A percentile compares a stretch with the other conserved stretches of the same genome.
phyloP scores from a whole-genome alignment of 2,113 vertebrate genomes.

The Toxotes jaculatrix region DNA sequence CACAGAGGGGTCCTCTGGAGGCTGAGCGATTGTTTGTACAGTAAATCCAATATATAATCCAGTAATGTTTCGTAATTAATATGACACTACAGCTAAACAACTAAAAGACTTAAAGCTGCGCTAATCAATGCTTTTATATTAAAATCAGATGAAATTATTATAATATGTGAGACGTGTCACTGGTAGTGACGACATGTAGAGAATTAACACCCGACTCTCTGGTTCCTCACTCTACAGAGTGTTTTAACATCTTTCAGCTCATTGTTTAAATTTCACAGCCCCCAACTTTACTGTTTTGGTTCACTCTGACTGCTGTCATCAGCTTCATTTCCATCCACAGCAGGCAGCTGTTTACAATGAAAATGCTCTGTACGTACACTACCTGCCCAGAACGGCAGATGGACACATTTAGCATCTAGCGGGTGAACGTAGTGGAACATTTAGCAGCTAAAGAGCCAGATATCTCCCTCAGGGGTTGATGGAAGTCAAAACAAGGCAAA shows the following conservation, averaged over 20 bases:
- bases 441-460: background rate
- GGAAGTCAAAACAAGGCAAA: no score
- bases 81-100: background rate
- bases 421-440: background rate
- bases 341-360: background rate
- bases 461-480: no score
- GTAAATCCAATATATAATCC: background rate
- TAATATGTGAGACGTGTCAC: no score
- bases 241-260: background rate
- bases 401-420: background rate
- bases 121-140: background rate
- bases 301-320: background rate
- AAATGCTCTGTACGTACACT: background rate
- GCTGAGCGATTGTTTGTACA: background rate
- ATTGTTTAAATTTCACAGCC: background rate
- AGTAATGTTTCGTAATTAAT: background rate
- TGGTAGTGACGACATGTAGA: no score
- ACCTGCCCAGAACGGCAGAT: background rate
- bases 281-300: background rate
- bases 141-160: background rate
- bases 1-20: background rate
- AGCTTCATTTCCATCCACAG: constrained; percentile 1
- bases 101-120: background rate
- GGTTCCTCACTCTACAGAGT: background rate
- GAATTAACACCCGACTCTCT: background rate